Conservation (phyloP, 2,888 invertebrate species). For the Lasioglossum villosulum region DNA sequence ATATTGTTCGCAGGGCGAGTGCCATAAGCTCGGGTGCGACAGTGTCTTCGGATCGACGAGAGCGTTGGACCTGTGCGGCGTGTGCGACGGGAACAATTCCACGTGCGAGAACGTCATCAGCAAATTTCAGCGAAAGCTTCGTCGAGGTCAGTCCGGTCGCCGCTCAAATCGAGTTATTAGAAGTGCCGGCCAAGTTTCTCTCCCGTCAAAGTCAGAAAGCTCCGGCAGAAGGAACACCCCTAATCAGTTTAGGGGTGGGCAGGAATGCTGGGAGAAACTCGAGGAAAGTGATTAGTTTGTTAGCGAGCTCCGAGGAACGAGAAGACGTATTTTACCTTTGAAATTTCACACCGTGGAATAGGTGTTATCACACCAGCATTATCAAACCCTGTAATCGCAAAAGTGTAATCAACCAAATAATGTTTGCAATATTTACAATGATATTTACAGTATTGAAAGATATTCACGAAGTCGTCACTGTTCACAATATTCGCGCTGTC, state of each 20-base stretch:
- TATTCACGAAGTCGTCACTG: too few species aligned
- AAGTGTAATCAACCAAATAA: too few species aligned
- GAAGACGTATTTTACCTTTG: not conserved
- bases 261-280: not conserved
- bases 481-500: too few species aligned
- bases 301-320: not conserved
- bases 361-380: not conserved
- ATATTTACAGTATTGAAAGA: too few species aligned
- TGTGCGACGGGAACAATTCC: slow-evolving; percentile 88
- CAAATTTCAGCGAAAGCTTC: slow-evolving; percentile 83
- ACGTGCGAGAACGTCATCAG: slow-evolving; percentile 86
- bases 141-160: slow-evolving; percentile 81
- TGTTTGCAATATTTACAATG: too few species aligned
- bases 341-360: not conserved
- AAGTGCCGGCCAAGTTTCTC: slow-evolving; percentile 46
- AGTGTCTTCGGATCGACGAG: slow-evolving; percentile 87
- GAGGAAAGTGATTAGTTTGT: slow-evolving; percentile 38
- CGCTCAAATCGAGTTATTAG: slow-evolving; percentile 53
- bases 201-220: slow-evolving; percentile 36
- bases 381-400: too few species aligned
- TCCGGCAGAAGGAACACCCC: slow-evolving; percentile 7
- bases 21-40: slow-evolving; percentile 88
- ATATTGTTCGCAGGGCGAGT: slow-evolving; percentile 84
- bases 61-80: slow-evolving; percentile 87
- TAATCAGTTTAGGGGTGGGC: slow-evolving; percentile 53